Evolutionary conservation across 2,888 invertebrate species (phyloP).

Genomic region (Sycophila texana): DNA sequence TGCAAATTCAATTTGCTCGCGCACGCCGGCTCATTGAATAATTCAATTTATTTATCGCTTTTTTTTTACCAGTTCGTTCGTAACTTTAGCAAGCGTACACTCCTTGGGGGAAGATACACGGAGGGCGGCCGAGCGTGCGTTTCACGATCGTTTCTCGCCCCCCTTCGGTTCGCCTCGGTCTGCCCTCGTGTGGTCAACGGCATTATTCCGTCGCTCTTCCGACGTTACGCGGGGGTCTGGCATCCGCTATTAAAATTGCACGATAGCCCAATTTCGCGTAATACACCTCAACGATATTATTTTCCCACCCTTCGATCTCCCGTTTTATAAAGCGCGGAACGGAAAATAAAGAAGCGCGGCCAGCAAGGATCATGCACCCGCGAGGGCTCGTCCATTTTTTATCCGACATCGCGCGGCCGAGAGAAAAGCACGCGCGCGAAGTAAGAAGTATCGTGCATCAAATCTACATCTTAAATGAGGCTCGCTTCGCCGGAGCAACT

Average conservation of each 20-base stretch:
- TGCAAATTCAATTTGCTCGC: constrained; percentile 17
- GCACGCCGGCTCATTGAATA: not conserved
- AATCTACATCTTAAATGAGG: constrained; percentile 56
- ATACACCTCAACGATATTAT: constrained; percentile 15
- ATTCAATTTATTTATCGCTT: constrained; percentile 43
- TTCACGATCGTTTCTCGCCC: not conserved
- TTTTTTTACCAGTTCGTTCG: constrained; percentile 17
- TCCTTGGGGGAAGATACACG: not conserved
- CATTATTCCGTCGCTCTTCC: constrained; percentile 16
- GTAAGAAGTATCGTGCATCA: constrained; percentile 44
- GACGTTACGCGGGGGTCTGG: not conserved
- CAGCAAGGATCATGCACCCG: not conserved
- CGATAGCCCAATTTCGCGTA: constrained; percentile 18
- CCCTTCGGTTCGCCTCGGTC: not conserved
- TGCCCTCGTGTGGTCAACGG: constrained; percentile 19
- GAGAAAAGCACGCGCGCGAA: not conserved
- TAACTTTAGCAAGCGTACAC: constrained; percentile 8
- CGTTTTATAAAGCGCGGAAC: not conserved
- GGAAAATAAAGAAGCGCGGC: not conserved
- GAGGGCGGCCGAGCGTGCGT: not conserved
- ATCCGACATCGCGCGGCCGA: not conserved
- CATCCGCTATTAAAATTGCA: constrained; percentile 35
- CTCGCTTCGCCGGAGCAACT: not conserved
- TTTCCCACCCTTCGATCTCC: not conserved
- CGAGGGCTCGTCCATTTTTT: constrained; percentile 34